These are phyloP conservation scores for Glyphotaelius pellucidus DNA, from an alignment of 2,888 invertebrate species.

Conservation along the genomic window DNA sequence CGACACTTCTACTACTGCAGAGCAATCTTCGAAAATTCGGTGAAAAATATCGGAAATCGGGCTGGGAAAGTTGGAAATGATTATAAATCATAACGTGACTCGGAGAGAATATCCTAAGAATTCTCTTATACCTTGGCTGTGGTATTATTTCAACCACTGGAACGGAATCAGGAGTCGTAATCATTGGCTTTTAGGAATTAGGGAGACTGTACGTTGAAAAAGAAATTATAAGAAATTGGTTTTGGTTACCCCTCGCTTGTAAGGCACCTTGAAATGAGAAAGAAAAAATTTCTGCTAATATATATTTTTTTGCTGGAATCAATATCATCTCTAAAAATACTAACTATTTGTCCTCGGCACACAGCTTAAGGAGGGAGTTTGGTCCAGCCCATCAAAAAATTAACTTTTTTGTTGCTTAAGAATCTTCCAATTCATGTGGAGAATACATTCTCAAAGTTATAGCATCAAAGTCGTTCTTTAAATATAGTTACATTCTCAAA, in stretches of 20 bases:
- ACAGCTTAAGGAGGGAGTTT: too few relatives aligned
- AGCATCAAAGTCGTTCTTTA: too few relatives aligned
- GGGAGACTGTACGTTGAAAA: neutral
- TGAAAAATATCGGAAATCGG: neutral
- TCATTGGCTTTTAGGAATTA: neutral
- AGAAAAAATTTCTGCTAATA: too few relatives aligned
- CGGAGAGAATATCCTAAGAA: neutral
- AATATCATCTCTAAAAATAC: too few relatives aligned
- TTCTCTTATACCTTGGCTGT: neutral
- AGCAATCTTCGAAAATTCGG: neutral
- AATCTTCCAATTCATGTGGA: too few relatives aligned
- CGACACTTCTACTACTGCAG: neutral
- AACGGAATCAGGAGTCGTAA: neutral
- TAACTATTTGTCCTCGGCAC: too few relatives aligned
- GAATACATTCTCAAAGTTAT: too few relatives aligned
- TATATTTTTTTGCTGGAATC: too few relatives aligned
- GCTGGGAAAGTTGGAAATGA: conserved; percentile 20
- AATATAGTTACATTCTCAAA: too few relatives aligned
- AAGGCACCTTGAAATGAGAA: too few relatives aligned
- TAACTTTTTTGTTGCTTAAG: too few relatives aligned
- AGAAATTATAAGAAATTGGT: neutral
- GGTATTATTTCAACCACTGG: neutral
- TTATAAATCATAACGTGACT: conserved; percentile 30
- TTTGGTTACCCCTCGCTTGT: neutral
- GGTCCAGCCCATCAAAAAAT: too few relatives aligned